Conservation (phyloP, 2,797 vertebrate species). For the Protosalanx chinensis region DNA sequence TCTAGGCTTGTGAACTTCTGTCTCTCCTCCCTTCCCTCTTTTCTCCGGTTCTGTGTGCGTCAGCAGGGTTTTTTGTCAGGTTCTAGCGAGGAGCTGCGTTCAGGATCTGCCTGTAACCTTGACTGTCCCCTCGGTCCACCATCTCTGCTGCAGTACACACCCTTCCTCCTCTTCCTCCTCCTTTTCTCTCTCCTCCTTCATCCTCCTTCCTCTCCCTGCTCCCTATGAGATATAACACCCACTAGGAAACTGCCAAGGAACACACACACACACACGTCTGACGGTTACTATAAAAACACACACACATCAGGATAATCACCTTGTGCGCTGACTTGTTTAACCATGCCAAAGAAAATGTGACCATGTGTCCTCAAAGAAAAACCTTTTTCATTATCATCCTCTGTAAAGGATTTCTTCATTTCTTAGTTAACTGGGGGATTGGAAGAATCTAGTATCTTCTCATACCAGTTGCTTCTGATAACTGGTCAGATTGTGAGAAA, state of each 20-base stretch:
- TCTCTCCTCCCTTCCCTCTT: not conserved
- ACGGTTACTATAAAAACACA: not conserved
- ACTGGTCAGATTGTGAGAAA: too few relatives aligned
- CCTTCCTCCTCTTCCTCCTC: not conserved
- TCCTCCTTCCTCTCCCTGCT: not conserved
- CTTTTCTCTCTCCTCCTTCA: too few relatives aligned
- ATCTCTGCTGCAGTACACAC: conserved; percentile 18
- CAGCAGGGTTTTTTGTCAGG: conserved; percentile 16
- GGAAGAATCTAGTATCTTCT: too few relatives aligned
- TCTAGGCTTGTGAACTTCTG: not conserved
- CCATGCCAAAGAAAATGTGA: conserved; percentile 13
- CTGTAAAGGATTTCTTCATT: too few relatives aligned
- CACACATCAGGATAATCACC: conserved; percentile 14
- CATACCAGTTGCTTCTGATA: too few relatives aligned
- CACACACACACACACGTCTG: conserved; percentile 8
- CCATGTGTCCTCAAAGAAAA: not conserved
- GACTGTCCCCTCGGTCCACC: conserved; percentile 17
- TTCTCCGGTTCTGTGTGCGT: conserved; percentile 13
- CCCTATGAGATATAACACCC: not conserved
- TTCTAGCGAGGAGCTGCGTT: not conserved
- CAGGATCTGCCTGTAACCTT: conserved; percentile 28
- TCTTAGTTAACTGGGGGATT: too few relatives aligned
- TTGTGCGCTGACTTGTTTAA: conserved; percentile 18
- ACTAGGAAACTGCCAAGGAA: not conserved
- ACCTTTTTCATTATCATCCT: too few relatives aligned